These are phyloP conservation scores for Penelope pileata DNA, from an alignment of 2,113 vertebrate species.

Conservation along the genomic window DNA sequence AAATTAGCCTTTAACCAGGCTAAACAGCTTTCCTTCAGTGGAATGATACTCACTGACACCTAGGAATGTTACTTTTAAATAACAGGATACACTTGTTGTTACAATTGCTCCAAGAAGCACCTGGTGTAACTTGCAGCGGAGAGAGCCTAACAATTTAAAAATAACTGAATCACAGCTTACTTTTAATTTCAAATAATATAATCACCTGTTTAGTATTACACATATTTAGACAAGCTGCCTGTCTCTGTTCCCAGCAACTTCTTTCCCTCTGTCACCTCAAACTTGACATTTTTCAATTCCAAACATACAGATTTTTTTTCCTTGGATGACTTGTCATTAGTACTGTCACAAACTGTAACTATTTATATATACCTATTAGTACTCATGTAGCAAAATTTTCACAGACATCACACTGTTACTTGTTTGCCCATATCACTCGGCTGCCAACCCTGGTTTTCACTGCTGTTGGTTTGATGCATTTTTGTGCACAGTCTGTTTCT, in stretches of 20 bases:
- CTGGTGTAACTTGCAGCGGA: constrained; percentile 69
- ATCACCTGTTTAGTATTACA: constrained; percentile 77
- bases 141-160: constrained; percentile 64
- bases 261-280: constrained; percentile 64
- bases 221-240: constrained; percentile 81
- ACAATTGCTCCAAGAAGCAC: constrained; percentile 50
- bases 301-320: constrained; percentile 51
- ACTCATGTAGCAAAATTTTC: constrained; percentile 65
- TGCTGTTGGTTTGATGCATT: not conserved
- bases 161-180: constrained; percentile 70
- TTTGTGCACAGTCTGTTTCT: not conserved
- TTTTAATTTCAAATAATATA: constrained; percentile 79
- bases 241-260: constrained; percentile 55
- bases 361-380: constrained; percentile 71
- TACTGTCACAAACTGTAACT: constrained; percentile 70
- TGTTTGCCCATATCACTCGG: constrained; percentile 50
- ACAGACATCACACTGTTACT: not conserved
- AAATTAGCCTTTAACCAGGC: constrained; percentile 3
- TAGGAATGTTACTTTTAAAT: constrained; percentile 65
- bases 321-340: constrained; percentile 63
- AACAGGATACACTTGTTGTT: constrained; percentile 18
- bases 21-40: constrained; percentile 26
- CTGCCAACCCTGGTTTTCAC: not conserved
- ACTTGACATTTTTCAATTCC: constrained; percentile 63
- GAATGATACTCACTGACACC: constrained; percentile 52